A percentile compares a stretch with the other conserved stretches of the same genome.
Conservation (phyloP, 2,113 vertebrate species). For the Tupaia chinensis region DNA sequence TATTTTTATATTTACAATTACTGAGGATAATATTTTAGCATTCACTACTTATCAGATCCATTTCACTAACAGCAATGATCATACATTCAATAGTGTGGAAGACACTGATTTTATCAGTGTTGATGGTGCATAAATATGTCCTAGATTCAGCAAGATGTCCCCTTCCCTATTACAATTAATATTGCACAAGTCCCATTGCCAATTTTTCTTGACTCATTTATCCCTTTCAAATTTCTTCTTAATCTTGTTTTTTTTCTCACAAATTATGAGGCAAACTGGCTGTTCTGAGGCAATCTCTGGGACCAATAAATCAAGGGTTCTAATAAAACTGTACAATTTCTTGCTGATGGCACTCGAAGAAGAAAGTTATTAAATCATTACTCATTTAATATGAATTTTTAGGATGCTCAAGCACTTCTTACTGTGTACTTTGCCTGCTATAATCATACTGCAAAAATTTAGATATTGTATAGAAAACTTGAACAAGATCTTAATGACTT, state of each 20-base stretch:
- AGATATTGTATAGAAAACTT: neutral
- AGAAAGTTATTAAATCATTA: constrained; percentile 82
- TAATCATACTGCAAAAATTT: neutral
- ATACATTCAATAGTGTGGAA: neutral
- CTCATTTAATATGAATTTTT: constrained; percentile 73
- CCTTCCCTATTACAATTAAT: constrained; percentile 61
- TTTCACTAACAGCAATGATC: neutral
- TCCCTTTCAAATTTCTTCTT: constrained; percentile 68
- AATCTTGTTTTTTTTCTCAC: constrained; percentile 75
- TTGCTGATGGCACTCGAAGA: constrained; percentile 77
- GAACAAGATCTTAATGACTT: neutral
- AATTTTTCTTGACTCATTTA: constrained; percentile 69
- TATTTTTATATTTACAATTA: neutral
- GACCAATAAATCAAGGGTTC: constrained; percentile 74
- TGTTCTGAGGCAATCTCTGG: constrained; percentile 63
- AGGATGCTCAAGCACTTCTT: constrained; percentile 40
- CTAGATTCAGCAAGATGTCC: neutral
- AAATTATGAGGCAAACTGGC: constrained; percentile 79
- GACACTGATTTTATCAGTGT: neutral
- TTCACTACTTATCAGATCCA: neutral
- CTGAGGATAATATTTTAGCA: neutral
- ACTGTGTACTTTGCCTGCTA: neutral
- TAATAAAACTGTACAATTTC: constrained; percentile 73
- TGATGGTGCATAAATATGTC: neutral
- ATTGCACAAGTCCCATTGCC: constrained; percentile 22